These are phyloP conservation scores for Cladorhizidae sp. DNA, from an alignment of 37 sponge, comb jelly and placozoan species.

Conservation along the genomic window DNA sequence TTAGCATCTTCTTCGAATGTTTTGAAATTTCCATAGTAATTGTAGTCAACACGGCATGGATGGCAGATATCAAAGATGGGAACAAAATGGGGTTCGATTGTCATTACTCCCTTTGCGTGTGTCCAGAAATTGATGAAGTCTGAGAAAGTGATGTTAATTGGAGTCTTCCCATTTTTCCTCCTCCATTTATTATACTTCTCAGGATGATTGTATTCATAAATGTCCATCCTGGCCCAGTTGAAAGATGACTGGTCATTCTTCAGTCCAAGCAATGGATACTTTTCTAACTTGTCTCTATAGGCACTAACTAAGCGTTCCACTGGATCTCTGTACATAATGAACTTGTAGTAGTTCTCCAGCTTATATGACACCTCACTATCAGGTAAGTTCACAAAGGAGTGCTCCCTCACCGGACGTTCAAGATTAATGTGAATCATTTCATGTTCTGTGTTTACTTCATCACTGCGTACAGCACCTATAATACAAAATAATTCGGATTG, in stretches of 20 bases:
- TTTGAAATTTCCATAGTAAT: conserved; percentile 46
- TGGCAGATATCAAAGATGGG: conserved; percentile 20
- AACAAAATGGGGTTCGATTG: conserved; percentile 21
- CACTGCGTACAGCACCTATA: too few species aligned
- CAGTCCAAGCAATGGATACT: conserved; percentile 9
- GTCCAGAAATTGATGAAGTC: conserved; percentile 42
- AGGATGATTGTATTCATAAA: conserved; percentile 26
- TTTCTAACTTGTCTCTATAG: conserved; percentile 16
- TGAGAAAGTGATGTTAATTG: conserved; percentile 9
- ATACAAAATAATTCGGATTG: too few species aligned
- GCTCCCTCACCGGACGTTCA: too few species aligned
- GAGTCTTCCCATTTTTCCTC: neutral
- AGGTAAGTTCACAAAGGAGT: neutral
- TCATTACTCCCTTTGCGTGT: too few species aligned
- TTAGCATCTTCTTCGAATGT: conserved; percentile 19
- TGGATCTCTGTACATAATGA: conserved; percentile 37
- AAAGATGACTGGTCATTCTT: neutral
- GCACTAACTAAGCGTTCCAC: conserved; percentile 39
- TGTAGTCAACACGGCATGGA: conserved; percentile 32
- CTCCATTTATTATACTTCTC: conserved; percentile 8
- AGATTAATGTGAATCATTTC: too few species aligned
- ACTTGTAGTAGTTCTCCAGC: conserved; percentile 28
- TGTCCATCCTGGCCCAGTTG: conserved; percentile 20
- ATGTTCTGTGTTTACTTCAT: too few species aligned
- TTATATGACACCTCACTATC: neutral